Evolutionary conservation across 2,797 vertebrate species (phyloP).

Genomic region (Eulemur mongoz): DNA sequence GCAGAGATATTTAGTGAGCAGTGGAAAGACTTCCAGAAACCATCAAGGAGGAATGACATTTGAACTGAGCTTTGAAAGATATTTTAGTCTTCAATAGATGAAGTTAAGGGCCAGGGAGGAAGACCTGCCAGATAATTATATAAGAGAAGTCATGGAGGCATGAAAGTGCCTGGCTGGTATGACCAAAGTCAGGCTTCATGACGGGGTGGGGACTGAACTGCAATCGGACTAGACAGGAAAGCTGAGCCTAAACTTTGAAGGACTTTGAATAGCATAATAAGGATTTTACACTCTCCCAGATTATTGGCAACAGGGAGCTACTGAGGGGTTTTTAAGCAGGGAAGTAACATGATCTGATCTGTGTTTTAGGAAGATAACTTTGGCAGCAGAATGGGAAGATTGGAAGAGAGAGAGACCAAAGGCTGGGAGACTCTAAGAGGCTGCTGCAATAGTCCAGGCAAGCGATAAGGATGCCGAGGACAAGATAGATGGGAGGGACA

Average conservation of each 20-base stretch:
- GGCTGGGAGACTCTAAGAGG: not conserved
- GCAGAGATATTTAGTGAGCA: constrained; percentile 38
- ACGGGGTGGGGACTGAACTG: not conserved
- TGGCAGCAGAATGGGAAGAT: not conserved
- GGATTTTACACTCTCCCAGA: not conserved
- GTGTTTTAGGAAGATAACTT: constrained; percentile 23
- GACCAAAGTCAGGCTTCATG: not conserved
- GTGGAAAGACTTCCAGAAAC: constrained; percentile 54
- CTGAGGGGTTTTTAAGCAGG: constrained; percentile 12
- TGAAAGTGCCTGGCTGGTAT: not conserved
- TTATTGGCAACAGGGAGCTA: not conserved
- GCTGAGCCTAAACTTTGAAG: not conserved
- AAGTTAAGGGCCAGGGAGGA: not conserved
- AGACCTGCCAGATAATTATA: not conserved
- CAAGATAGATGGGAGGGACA: constrained; percentile 6
- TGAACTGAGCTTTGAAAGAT: constrained; percentile 47
- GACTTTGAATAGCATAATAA: not conserved
- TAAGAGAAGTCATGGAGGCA: not conserved
- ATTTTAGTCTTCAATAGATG: not conserved
- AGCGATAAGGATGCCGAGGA: not conserved
- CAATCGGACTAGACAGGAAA: not conserved
- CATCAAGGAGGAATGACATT: not conserved
- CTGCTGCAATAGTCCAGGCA: not conserved
- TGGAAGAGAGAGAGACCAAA: constrained; percentile 30
- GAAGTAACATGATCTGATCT: constrained; percentile 13